These are phyloP conservation scores for Rhopalosiphum nymphaeae DNA, from an alignment of 2,888 invertebrate species.

Conservation along the genomic window DNA sequence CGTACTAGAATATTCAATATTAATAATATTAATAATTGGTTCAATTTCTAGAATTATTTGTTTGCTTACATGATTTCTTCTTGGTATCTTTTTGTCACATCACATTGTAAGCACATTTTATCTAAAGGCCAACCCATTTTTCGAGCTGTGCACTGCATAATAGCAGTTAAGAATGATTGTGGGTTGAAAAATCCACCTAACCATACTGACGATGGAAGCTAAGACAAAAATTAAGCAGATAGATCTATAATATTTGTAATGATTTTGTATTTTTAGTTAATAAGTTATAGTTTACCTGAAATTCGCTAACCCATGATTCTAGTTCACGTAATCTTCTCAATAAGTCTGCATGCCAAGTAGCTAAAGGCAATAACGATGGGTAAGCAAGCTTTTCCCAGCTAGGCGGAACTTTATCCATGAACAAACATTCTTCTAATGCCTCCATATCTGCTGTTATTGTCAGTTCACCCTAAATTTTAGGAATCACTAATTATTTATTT, in stretches of 20 bases:
- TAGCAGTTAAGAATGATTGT: conserved; percentile 95
- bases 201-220: conserved; percentile 91
- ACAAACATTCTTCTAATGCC: conserved; percentile 83
- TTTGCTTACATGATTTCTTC: conserved; percentile 82
- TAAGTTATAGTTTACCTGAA: conserved; percentile 73
- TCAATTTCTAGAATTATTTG: background rate
- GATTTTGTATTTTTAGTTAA: background rate
- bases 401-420: conserved; percentile 89
- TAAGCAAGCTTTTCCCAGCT: conserved; percentile 90
- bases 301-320: conserved; percentile 91
- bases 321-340: conserved; percentile 83
- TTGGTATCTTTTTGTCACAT: conserved; percentile 89
- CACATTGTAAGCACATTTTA: conserved; percentile 94
- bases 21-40: too few relatives aligned
- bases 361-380: conserved; percentile 86
- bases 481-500: background rate
- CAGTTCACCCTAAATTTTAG: conserved; percentile 81
- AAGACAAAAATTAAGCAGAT: conserved; percentile 63
- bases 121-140: conserved; percentile 97
- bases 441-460: conserved; percentile 96
- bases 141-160: conserved; percentile 96
- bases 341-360: conserved; percentile 90
- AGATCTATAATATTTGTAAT: background rate
- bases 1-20: background rate
- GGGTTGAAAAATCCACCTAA: conserved; percentile 96